Evolutionary conservation across 2,888 invertebrate species (phyloP).

Genomic region (Drepana falcataria): DNA sequence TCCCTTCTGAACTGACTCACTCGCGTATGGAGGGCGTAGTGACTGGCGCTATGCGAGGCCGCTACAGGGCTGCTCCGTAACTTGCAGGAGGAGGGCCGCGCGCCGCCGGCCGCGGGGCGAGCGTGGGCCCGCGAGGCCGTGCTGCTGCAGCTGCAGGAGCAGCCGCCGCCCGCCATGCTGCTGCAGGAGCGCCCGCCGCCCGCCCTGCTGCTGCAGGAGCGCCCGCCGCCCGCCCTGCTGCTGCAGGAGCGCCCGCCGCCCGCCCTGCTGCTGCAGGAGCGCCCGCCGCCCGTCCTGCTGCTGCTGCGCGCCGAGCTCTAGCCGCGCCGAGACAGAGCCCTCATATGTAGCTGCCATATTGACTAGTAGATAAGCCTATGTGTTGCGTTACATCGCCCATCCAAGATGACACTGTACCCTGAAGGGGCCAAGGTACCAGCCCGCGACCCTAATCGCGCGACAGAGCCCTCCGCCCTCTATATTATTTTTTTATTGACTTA

Average conservation of each 20-base stretch:
- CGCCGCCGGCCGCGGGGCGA: constrained; percentile 11
- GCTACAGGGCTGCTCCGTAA: neutral
- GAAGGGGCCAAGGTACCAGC: too few relatives aligned
- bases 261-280: constrained; percentile 48
- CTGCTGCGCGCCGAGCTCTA: constrained; percentile 55
- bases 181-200: constrained; percentile 11
- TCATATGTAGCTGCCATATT: constrained; percentile 54
- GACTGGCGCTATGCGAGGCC: too few relatives aligned
- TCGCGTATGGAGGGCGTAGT: too few relatives aligned
- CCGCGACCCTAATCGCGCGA: too few relatives aligned
- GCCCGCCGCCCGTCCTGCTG: constrained; percentile 46
- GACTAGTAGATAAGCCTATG: constrained; percentile 27
- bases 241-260: constrained; percentile 36
- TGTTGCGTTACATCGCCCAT: too few relatives aligned
- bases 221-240: constrained; percentile 46
- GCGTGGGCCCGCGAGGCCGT: constrained; percentile 46
- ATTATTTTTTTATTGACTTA: neutral
- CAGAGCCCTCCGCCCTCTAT: too few relatives aligned
- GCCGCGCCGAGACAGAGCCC: constrained; percentile 2
- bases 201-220: constrained; percentile 18
- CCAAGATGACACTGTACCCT: too few relatives aligned
- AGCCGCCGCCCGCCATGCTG: constrained; percentile 14
- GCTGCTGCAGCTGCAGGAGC: constrained; percentile 55
- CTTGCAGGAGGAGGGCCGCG: constrained; percentile 33
- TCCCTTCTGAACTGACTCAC: too few relatives aligned